Base-by-base conservation (phyloP, 2,888 invertebrate species). In the Emmelina monodactyla region DNA sequence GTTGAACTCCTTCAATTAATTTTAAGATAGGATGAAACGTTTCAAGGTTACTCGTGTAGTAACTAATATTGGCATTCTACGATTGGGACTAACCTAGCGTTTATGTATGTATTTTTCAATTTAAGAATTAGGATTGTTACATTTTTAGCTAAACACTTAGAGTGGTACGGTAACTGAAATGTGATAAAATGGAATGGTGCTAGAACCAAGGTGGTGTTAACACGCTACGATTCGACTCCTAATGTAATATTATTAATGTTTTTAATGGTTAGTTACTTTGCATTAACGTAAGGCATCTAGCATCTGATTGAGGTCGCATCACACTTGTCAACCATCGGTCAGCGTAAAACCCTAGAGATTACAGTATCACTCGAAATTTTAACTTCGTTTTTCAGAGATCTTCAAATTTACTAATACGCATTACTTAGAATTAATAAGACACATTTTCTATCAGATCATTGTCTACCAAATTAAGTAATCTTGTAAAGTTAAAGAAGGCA, bases 131-230 rank as follows among this genome's bases (percentile, higher is more conserved):
- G 79, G 76, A 75, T 78, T 80, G 80, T 80, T 80, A 79, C 73
- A 80, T 70, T 76, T 78, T 79, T 81, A 81, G 75, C 79, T 75
- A 78, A 81, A 80, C 73, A 76, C 69, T 79, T 81, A 81, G 81
- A 78, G 79, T 79, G 81, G 80, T 81, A 81, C 79, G 76, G 76
- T 80, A 80, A 81, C 80, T 67, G 80, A 80, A 78, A 73, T 81
- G 81, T 81, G 81, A 81, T 81, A 81, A 78, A 80, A 79, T 66
- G 80, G 80, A 73, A 80, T 80, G 81, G 81, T 81, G 81, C 81
- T 81, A 80, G 78, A 78, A 79, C 73, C 79, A 75, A 70, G 75
- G 78, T 79, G 79, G 73, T 70, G 79, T 75, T 70, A 73, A 76
- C 73, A 73, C 78, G 79, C 75, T 75, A 73, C 76, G 78, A 76